These are phyloP conservation scores for Ciona savignyi DNA, from an alignment of 23 tunicate genomes.

Conservation along the genomic window DNA sequence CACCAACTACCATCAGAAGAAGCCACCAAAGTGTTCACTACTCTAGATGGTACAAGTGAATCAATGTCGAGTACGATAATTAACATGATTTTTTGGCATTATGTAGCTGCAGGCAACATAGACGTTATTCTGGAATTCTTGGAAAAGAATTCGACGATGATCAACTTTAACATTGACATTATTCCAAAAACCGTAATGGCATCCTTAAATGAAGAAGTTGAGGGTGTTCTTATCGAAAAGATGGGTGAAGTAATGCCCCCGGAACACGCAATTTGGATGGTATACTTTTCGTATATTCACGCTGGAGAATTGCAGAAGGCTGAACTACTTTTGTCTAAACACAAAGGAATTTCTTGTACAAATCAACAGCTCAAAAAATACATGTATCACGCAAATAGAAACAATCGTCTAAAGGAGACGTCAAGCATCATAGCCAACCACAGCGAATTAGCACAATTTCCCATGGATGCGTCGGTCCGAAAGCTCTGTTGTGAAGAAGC, in stretches of 20 bases:
- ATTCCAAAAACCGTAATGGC: background rate
- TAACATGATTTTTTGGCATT: background rate
- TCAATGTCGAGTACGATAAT: background rate
- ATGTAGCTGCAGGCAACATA: background rate
- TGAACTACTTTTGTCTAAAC: background rate
- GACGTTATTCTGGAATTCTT: background rate
- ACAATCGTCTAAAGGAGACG: background rate
- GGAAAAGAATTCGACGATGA: background rate
- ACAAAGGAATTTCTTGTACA: background rate
- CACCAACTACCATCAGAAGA: background rate
- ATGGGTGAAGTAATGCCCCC: background rate
- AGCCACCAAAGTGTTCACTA: background rate
- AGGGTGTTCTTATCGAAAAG: background rate
- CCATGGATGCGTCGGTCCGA: no score
- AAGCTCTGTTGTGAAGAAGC: no score
- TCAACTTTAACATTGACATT: background rate
- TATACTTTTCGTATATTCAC: background rate
- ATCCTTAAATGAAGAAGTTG: background rate
- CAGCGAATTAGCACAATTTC: background rate
- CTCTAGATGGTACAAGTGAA: background rate
- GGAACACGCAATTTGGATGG: background rate
- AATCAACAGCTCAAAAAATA: background rate
- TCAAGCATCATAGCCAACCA: background rate
- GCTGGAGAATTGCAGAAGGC: background rate
- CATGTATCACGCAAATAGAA: background rate